Evolutionary conservation across 1,140 invertebrate species (phyloP), one percentile per base, ranked within the genome.

Genomic region (Drosophila pseudoobscura): DNA sequence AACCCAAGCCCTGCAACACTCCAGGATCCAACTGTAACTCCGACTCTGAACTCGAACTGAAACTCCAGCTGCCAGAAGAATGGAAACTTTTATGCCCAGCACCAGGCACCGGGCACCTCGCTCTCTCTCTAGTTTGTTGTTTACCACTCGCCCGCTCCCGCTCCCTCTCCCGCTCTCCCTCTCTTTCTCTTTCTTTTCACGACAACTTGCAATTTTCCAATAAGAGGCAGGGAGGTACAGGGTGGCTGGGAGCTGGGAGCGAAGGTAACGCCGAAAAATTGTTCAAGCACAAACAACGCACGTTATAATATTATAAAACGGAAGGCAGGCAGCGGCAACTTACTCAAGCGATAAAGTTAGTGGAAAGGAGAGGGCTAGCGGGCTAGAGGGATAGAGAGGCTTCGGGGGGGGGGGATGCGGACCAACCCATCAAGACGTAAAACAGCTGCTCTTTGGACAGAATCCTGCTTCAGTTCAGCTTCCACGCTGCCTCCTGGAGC

Each of bases 291-390:
- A 85, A 85, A 87, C 82, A 85, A 85, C 82, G 82, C 82, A 85
- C 82, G 82, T 85, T 85, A 85, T 85, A 87, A 85, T 85, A 87
- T 85, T 85, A 85, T 85, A 85, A 85, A 85, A 78, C 69, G 82
- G 78, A 79, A 85, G 68, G 82, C 82, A 85, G 64, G 82, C 82
- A 85, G 64, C 68, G 74, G 66, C 82, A 87, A 82, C 82, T 75
- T 85, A 87, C 82, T 82, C 69, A 88, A 85, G 74, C 82, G 82
- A 85, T 85, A 85, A 85, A 85, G 82, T 88, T 75, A 87, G 65
- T 3, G n/a, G 47, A 9, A 26, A 15, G 51, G 9, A 6, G 45
- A 26, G 7, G 35, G 35, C 24, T 15, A 17, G 22, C 6, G 24
- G 24, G 24, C 6, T 26, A 20, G 20, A 1, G 24, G 51, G 9